A percentile compares a stretch with the other conserved stretches of the same genome.
Conservation (phyloP, 2,113 vertebrate species). For the Corynorhinus townsendii region DNA sequence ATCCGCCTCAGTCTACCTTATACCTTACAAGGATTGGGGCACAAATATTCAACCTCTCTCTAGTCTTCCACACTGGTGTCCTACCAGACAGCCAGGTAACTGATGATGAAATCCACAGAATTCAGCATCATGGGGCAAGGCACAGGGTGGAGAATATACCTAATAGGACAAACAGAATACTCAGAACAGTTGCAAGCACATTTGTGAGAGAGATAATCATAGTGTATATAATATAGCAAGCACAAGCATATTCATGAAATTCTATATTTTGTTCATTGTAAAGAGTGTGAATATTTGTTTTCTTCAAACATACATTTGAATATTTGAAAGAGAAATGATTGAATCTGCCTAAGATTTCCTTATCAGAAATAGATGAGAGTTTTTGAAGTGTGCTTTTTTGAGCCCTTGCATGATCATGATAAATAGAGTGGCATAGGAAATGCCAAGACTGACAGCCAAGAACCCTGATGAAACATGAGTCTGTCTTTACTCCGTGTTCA, state of each 20-base stretch:
- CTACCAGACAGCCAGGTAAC: not conserved
- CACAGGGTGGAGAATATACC: not conserved
- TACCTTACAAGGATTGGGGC: accelerated
- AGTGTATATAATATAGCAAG: not conserved
- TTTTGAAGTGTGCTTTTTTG: not conserved
- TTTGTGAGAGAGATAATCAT: not conserved
- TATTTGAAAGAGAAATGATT: not conserved
- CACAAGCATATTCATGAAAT: not conserved
- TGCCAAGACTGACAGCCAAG: not conserved
- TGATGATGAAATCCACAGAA: not conserved
- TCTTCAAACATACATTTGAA: not conserved
- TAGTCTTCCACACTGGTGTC: not conserved
- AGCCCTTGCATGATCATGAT: not conserved
- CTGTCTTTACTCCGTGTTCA: not conserved
- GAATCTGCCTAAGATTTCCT: not conserved
- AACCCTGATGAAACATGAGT: not conserved
- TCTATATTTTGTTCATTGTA: not conserved
- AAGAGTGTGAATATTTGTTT: not conserved
- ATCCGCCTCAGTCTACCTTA: not conserved
- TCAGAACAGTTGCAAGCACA: not conserved
- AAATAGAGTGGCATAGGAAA: not conserved
- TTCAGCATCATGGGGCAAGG: not conserved
- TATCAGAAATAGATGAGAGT: not conserved
- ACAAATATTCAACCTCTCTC: not conserved
- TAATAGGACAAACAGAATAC: not conserved